Evolutionary conservation across 1,140 invertebrate species (phyloP).

Genomic region (Anastrepha obliqua): DNA sequence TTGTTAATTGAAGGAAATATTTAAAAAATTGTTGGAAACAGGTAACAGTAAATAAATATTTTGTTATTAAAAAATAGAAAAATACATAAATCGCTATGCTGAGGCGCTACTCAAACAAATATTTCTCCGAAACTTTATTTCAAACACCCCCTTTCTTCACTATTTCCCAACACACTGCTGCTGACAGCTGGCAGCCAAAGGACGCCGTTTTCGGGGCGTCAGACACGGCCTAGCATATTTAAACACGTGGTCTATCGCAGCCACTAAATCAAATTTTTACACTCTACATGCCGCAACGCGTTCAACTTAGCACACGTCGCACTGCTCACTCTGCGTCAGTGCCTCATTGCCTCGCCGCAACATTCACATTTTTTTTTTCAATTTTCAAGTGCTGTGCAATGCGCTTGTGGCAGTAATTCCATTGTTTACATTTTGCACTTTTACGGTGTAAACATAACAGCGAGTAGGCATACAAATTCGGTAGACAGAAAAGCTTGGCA

Average conservation of each 20-base stretch:
- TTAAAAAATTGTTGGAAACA: too few species aligned
- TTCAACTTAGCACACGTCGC: constrained; percentile 19
- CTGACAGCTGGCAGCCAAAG: neutral
- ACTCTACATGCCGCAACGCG: constrained; percentile 59
- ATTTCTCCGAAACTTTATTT: neutral
- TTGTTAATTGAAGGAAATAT: too few species aligned
- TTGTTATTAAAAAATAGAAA: too few species aligned
- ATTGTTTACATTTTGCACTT: constrained; percentile 74
- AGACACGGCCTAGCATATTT: constrained; percentile 73
- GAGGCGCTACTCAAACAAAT: neutral
- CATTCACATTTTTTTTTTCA: constrained; percentile 20
- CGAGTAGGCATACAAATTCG: constrained; percentile 32
- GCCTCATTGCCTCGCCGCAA: neutral
- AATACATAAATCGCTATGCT: too few species aligned
- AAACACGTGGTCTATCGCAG: constrained; percentile 75
- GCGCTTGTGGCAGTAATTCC: constrained; percentile 64
- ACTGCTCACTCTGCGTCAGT: neutral
- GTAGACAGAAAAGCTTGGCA: neutral
- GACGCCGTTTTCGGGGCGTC: constrained; percentile 41
- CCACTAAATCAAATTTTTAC: constrained; percentile 75
- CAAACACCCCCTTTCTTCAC: neutral
- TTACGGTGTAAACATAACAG: constrained; percentile 67
- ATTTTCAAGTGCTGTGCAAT: neutral
- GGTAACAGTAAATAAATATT: too few species aligned
- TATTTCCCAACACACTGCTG: neutral